These are phyloP conservation scores for Hiodon alosoides DNA, from an alignment of 2,113 vertebrate genomes.

Conservation along the genomic window DNA sequence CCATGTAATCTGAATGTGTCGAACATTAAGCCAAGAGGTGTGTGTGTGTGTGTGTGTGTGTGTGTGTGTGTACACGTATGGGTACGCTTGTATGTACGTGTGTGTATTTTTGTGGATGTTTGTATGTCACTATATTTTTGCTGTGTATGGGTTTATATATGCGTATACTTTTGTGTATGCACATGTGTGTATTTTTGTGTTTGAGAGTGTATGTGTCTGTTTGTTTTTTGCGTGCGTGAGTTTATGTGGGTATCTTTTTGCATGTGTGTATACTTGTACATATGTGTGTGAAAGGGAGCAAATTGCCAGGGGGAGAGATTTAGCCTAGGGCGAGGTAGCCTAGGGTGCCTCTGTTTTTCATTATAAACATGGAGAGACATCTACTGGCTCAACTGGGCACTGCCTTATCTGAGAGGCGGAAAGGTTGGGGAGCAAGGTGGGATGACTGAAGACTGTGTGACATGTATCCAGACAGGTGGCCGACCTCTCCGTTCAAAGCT, in stretches of 20 bases:
- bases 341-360: constrained; percentile 24
- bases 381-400: constrained; percentile 56
- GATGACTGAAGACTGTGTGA: neutral
- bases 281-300: neutral
- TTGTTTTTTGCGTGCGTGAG: neutral
- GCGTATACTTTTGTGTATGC: neutral
- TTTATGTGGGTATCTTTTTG: neutral
- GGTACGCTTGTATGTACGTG: neutral
- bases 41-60: constrained; percentile 10
- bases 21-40: neutral
- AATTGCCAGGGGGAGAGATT: neutral
- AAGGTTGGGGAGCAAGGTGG: constrained; percentile 2
- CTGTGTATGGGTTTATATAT: neutral
- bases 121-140: constrained; percentile 6
- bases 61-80: constrained; percentile 18
- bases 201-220: neutral
- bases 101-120: neutral
- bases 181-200: neutral
- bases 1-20: too few species aligned
- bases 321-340: constrained; percentile 34
- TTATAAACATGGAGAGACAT: constrained; percentile 58
- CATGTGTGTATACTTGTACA: neutral
- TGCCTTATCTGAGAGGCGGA: constrained; percentile 33
- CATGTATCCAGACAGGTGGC: neutral
- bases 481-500: neutral